A percentile compares a stretch with the other conserved stretches of the same genome.
Evolutionary conservation across 30 jellyfish, hydroid and myxozoan species (phyloP).

Genomic region (Nemopilema nomurai): DNA sequence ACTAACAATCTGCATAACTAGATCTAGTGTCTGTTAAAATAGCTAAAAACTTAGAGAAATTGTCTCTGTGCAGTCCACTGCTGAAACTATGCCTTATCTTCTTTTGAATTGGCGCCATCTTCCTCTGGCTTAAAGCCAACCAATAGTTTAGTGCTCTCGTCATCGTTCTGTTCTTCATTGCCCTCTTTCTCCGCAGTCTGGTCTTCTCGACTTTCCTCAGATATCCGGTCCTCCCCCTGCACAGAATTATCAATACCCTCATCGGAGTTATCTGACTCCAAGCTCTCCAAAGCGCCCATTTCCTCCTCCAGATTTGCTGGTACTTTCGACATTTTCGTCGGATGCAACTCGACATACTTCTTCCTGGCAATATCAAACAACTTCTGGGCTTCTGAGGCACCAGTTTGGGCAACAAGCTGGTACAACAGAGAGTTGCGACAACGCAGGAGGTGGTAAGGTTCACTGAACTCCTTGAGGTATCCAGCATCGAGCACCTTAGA

Average conservation of each 20-base stretch:
- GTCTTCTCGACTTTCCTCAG: constrained; percentile 9
- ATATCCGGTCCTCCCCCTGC: neutral
- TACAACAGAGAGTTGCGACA: constrained; percentile 79
- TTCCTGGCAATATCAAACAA: constrained; percentile 88
- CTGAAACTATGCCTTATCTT: neutral
- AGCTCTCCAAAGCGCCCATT: constrained; percentile 70
- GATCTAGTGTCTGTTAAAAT: neutral
- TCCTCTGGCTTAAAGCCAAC: constrained; percentile 50
- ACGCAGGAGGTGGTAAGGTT: constrained; percentile 83
- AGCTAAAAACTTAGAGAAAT: neutral
- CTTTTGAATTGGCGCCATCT: constrained; percentile 9
- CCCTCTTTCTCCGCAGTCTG: constrained; percentile 2
- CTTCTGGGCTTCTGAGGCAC: constrained; percentile 89
- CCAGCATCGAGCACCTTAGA: constrained; percentile 94
- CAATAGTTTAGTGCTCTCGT: constrained; percentile 40
- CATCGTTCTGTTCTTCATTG: constrained; percentile 2
- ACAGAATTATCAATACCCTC: constrained; percentile 38
- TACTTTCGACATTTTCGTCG: constrained; percentile 22
- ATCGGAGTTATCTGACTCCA: constrained; percentile 52
- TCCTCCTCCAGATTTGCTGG: constrained; percentile 46
- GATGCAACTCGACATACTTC: constrained; percentile 61
- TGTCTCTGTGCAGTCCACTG: neutral
- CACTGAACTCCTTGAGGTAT: constrained; percentile 76
- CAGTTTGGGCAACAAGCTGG: constrained; percentile 89
- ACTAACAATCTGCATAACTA: neutral